Percentiles rank a stretch among this genome's conserved stretches.
Conservation (phyloP, 53 echinoderm and acorn worm species). For the Luidia sarsii region DNA sequence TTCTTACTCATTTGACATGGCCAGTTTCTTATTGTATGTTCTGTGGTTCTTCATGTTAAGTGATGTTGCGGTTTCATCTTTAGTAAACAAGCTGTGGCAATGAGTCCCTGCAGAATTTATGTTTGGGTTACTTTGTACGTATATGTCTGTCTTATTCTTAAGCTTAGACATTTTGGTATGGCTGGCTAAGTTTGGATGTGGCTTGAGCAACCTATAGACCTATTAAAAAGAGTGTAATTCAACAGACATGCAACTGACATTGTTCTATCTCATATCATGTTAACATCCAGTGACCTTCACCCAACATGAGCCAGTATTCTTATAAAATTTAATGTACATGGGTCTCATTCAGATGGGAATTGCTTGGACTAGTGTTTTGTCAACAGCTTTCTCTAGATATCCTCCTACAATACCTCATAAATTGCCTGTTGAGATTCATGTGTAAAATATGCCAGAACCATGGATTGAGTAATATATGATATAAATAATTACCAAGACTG, state of each 20-base stretch:
- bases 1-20: not conserved
- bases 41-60: slow-evolving; percentile 15
- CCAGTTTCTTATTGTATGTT: slow-evolving; percentile 31
- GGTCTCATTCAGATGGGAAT: not conserved
- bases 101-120: not conserved
- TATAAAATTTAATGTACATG: not conserved
- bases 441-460: slow-evolving; percentile 47
- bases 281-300: not conserved
- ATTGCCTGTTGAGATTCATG: slow-evolving; percentile 43
- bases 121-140: slow-evolving; percentile 35
- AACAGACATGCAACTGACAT: too few relatives aligned
- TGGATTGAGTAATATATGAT: slow-evolving; percentile 53
- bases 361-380: not conserved
- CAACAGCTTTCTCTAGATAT: slow-evolving; percentile 15
- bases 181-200: not conserved
- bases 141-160: not conserved
- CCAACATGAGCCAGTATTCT: not conserved
- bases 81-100: slow-evolving; percentile 5
- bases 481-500: slow-evolving; percentile 54
- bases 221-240: too few relatives aligned
- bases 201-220: too few relatives aligned
- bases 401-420: slow-evolving; percentile 45
- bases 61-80: not conserved
- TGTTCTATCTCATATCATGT: not conserved
- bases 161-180: slow-evolving; percentile 4